These are phyloP conservation scores for Drosophila greeni DNA, from an alignment of 2,888 invertebrate genomes.

Conservation along the genomic window DNA sequence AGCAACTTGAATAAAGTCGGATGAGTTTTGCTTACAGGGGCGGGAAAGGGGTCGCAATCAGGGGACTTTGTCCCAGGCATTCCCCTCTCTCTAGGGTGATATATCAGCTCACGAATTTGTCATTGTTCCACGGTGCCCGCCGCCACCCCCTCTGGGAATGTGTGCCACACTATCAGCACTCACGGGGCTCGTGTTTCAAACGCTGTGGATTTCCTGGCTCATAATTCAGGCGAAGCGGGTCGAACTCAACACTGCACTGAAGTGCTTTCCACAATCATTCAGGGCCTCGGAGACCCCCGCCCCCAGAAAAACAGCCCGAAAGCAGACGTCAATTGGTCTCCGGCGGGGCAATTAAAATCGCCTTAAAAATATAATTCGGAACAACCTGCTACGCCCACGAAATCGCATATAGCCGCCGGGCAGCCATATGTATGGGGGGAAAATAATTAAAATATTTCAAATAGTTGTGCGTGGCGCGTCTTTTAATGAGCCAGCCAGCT, in stretches of 20 bases:
- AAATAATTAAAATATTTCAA: conserved; percentile 70
- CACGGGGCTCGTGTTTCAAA: conserved; percentile 69
- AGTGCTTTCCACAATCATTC: conserved; percentile 61
- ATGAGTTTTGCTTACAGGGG: conserved; percentile 18
- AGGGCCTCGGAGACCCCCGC: conserved; percentile 5
- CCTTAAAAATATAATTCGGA: conserved; percentile 39
- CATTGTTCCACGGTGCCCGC: conserved; percentile 41
- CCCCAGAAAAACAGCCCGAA: conserved; percentile 1
- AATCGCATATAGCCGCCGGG: conserved; percentile 1
- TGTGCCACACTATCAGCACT: conserved; percentile 56
- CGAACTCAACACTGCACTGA: conserved; percentile 27
- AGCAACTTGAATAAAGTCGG: conserved; percentile 40
- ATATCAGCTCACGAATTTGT: conserved; percentile 52
- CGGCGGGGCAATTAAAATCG: conserved; percentile 62
- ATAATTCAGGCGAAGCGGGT: conserved; percentile 31
- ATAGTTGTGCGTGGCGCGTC: conserved; percentile 59
- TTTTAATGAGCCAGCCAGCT: conserved; percentile 55
- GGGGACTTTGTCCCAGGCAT: conserved; percentile 14
- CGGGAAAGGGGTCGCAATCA: conserved; percentile 9
- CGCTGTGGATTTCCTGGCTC: conserved; percentile 36
- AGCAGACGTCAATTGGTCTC: conserved; percentile 60
- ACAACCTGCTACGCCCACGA: conserved; percentile 40
- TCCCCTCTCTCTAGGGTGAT: conserved; percentile 32
- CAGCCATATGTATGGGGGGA: conserved; percentile 53
- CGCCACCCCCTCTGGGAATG: background rate